Conservation (phyloP, 2,113 vertebrate genomes). For the Orthochromis malagaraziensis region DNA sequence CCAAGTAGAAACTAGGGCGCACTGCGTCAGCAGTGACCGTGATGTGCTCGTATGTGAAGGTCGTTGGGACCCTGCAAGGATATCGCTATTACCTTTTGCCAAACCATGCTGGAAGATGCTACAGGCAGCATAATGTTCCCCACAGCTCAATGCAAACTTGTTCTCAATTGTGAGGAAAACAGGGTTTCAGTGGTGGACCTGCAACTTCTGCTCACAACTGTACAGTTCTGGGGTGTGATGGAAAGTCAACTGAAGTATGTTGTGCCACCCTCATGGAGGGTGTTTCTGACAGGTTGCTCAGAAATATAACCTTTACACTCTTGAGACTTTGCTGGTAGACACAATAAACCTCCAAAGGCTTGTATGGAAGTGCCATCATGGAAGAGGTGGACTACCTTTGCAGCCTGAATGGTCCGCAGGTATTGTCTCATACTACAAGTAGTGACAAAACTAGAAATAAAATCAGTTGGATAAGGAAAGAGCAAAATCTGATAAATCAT, state of each 20-base stretch:
- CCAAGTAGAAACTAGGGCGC: background rate
- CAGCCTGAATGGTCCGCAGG: background rate
- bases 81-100: rapidly evolving
- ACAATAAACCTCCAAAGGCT: background rate
- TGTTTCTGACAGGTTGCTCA: background rate
- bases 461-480: background rate
- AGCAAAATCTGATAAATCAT: rapidly evolving
- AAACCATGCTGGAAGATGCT: background rate
- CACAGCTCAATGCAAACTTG: background rate
- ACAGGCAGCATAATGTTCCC: background rate
- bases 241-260: background rate
- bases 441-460: background rate
- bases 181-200: background rate
- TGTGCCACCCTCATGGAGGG: background rate
- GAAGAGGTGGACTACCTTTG: background rate
- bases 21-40: background rate
- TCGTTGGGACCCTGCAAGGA: background rate
- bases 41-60: rapidly evolving
- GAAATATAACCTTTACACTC: background rate
- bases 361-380: background rate
- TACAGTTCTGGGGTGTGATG: background rate
- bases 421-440: background rate
- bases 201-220: background rate
- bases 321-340: background rate
- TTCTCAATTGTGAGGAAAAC: background rate